Percentiles rank a stretch among this genome's conserved stretches.
These are phyloP conservation scores for Papilio xuthus DNA, from an alignment of 1,140 invertebrate species.

Conservation along the genomic window DNA sequence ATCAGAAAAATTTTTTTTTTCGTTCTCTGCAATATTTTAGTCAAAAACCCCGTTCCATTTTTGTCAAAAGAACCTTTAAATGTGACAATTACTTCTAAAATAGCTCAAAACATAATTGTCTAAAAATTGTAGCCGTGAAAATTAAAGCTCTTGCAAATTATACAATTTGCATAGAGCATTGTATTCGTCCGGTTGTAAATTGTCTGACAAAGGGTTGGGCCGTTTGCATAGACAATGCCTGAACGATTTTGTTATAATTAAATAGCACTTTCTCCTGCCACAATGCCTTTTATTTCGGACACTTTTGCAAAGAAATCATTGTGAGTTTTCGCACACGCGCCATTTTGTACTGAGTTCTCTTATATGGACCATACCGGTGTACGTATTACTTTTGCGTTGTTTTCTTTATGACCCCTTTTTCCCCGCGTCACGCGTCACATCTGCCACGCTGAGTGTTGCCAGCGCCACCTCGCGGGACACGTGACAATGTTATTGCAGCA, in stretches of 20 bases:
- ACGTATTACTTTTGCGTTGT: conserved; percentile 20
- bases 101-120: conserved; percentile 3
- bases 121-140: conserved; percentile 26
- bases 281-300: conserved; percentile 25
- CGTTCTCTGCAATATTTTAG: neutral
- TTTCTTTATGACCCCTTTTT: conserved; percentile 37
- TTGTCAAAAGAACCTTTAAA: neutral
- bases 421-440: neutral
- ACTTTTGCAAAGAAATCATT: neutral
- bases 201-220: conserved; percentile 35
- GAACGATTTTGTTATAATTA: conserved; percentile 25
- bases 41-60: neutral
- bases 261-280: conserved; percentile 33
- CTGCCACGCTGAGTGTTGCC: conserved; percentile 14
- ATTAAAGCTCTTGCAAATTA: conserved; percentile 37
- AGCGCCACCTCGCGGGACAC: neutral
- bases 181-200: neutral
- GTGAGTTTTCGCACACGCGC: neutral
- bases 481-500: conserved; percentile 30
- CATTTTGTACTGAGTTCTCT: neutral
- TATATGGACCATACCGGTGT: neutral
- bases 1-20: neutral
- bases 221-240: conserved; percentile 28
- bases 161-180: conserved; percentile 34
- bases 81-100: neutral